Conservation (phyloP, 2,888 invertebrate genomes). For the Drosophila silvestris region DNA sequence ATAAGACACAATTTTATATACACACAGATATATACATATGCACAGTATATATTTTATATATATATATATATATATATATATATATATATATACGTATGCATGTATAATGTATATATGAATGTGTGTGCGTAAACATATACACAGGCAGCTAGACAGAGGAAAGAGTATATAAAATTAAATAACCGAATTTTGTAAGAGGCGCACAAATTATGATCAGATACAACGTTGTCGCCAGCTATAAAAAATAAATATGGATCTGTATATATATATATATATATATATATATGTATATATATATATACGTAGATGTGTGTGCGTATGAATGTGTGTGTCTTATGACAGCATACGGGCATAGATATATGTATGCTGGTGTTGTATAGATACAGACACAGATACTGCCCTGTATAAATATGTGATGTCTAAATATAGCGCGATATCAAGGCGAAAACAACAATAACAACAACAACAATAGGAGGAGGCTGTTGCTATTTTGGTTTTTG, state of each 20-base stretch:
- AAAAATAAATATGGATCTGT: constrained; percentile 47
- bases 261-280: neutral
- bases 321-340: constrained; percentile 51
- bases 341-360: constrained; percentile 42
- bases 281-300: neutral
- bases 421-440: constrained; percentile 62
- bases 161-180: constrained; percentile 49
- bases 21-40: neutral
- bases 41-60: neutral
- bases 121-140: constrained; percentile 2
- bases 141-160: neutral
- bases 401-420: constrained; percentile 34
- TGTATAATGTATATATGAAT: constrained; percentile 8
- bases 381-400: constrained; percentile 26
- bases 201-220: constrained; percentile 69
- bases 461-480: constrained; percentile 34
- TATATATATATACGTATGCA: neutral
- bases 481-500: constrained; percentile 50
- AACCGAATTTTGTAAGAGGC: constrained; percentile 49
- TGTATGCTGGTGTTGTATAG: neutral
- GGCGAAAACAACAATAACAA: constrained; percentile 58
- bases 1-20: constrained; percentile 15
- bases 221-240: constrained; percentile 72
- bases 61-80: neutral
- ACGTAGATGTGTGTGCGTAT: neutral